These are phyloP conservation scores for Quadroppia sp. DNA, from an alignment of 2,888 invertebrate genomes.

Conservation along the genomic window DNA sequence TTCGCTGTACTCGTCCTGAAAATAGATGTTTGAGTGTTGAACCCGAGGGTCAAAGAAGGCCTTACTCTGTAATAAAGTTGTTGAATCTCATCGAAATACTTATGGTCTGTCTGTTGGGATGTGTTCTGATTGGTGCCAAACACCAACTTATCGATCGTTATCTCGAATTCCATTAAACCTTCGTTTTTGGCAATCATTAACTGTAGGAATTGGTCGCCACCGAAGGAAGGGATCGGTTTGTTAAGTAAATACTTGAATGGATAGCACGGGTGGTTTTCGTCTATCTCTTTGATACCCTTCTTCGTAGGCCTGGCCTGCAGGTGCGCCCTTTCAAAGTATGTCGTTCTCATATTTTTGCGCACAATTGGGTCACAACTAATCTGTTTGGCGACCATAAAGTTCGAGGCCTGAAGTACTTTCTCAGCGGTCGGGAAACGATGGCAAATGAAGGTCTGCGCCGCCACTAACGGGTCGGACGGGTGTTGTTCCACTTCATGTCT, in stretches of 20 bases:
- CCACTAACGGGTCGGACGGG: slow-evolving; percentile 74
- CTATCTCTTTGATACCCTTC: slow-evolving; percentile 84
- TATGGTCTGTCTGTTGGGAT: slow-evolving; percentile 45
- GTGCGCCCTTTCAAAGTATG: slow-evolving; percentile 81
- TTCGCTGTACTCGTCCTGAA: slow-evolving; percentile 82
- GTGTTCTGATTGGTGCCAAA: background rate
- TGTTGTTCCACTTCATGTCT: slow-evolving; percentile 92
- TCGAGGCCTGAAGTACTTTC: slow-evolving; percentile 81
- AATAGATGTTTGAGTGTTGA: too few species aligned
- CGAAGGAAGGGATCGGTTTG: slow-evolving; percentile 83
- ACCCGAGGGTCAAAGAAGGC: too few species aligned
- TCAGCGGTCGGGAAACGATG: slow-evolving; percentile 67
- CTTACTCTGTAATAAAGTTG: slow-evolving; percentile 72
- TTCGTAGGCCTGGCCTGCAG: slow-evolving; percentile 77
- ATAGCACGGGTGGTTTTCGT: slow-evolving; percentile 84
- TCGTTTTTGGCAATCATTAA: slow-evolving; percentile 60
- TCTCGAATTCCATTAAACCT: slow-evolving; percentile 50
- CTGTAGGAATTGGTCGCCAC: slow-evolving; percentile 84
- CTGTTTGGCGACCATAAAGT: slow-evolving; percentile 91
- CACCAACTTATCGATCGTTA: slow-evolving; percentile 45
- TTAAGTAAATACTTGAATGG: slow-evolving; percentile 83
- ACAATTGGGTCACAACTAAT: slow-evolving; percentile 85
- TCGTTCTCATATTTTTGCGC: slow-evolving; percentile 75
- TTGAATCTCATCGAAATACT: slow-evolving; percentile 81
- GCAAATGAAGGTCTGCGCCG: slow-evolving; percentile 60